phyloP scores from a whole-genome alignment of 2,113 vertebrate species.

The Eulacestoma nigropectus region DNA sequence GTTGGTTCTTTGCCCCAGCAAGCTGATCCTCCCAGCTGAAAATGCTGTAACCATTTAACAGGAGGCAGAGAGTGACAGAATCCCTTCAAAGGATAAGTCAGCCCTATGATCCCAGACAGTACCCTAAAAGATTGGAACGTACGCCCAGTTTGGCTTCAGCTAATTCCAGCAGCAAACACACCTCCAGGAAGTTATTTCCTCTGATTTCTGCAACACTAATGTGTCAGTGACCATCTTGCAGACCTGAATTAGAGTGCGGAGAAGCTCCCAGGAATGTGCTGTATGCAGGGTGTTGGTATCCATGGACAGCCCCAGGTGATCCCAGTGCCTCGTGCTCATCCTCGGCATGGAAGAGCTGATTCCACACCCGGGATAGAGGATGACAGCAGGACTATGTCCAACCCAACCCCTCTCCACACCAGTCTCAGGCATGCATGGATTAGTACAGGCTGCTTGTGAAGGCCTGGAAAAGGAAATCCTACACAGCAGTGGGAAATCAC shows the following conservation, averaged over 20 bases:
- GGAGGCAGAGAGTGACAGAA: background rate
- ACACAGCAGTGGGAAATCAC: background rate
- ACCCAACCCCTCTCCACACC: background rate
- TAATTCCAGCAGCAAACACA: background rate
- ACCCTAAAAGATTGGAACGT: background rate
- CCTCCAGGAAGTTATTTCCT: background rate
- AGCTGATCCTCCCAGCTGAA: background rate
- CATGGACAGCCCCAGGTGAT: background rate
- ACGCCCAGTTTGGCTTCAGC: background rate
- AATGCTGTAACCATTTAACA: background rate
- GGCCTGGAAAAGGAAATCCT: background rate
- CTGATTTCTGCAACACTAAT: background rate
- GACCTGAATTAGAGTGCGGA: background rate
- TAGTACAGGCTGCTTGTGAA: background rate
- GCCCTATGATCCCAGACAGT: background rate
- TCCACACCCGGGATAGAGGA: background rate
- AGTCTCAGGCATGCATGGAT: background rate
- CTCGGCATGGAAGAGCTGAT: background rate
- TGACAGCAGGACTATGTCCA: background rate
- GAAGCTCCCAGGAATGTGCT: background rate
- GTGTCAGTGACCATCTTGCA: background rate
- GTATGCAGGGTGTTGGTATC: accelerated
- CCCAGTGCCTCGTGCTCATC: background rate
- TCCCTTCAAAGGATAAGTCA: background rate
- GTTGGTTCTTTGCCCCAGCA: background rate